These are phyloP conservation scores for Lordiphosa collinella DNA, from an alignment of 1,140 invertebrate genomes.

Conservation along the genomic window DNA sequence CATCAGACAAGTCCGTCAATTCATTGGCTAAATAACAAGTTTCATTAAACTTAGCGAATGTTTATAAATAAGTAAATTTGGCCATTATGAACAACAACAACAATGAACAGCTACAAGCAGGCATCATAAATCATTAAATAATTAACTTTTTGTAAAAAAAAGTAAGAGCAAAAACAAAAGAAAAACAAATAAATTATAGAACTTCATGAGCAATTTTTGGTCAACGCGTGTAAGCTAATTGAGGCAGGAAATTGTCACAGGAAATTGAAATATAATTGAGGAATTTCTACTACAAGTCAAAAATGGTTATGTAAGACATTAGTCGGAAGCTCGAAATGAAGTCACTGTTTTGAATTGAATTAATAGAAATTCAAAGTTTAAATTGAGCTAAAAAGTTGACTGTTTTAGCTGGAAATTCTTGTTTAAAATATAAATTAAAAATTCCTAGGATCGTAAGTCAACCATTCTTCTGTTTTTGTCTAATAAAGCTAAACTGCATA, in stretches of 20 bases:
- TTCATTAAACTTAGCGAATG: slow-evolving; percentile 69
- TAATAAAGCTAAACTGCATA: too few relatives aligned
- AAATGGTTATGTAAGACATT: too few relatives aligned
- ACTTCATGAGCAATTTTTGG: slow-evolving; percentile 24
- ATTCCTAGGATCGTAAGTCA: too few relatives aligned
- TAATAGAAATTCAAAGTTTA: slow-evolving; percentile 1
- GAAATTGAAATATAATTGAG: slow-evolving; percentile 27
- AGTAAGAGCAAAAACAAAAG: slow-evolving; percentile 22
- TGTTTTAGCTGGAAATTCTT: too few relatives aligned
- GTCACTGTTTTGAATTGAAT: neutral
- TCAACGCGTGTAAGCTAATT: slow-evolving; percentile 43
- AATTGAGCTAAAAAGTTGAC: neutral
- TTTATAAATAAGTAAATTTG: slow-evolving; percentile 63
- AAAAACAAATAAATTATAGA: slow-evolving; percentile 21
- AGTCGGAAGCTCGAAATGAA: too few relatives aligned
- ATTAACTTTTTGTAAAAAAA: slow-evolving; percentile 66
- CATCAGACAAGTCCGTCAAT: slow-evolving; percentile 19
- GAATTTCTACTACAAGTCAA: too few relatives aligned
- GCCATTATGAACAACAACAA: slow-evolving; percentile 33
- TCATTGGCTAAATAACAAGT: slow-evolving; percentile 63
- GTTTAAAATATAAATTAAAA: too few relatives aligned
- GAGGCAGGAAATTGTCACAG: slow-evolving; percentile 65
- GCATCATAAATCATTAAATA: slow-evolving; percentile 76
- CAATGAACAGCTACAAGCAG: slow-evolving; percentile 22
- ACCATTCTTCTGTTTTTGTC: too few relatives aligned